Evolutionary conservation across 2,888 invertebrate species (phyloP), one percentile per base, ranked within the genome.

Genomic region (Leptogaster cylindrica): DNA sequence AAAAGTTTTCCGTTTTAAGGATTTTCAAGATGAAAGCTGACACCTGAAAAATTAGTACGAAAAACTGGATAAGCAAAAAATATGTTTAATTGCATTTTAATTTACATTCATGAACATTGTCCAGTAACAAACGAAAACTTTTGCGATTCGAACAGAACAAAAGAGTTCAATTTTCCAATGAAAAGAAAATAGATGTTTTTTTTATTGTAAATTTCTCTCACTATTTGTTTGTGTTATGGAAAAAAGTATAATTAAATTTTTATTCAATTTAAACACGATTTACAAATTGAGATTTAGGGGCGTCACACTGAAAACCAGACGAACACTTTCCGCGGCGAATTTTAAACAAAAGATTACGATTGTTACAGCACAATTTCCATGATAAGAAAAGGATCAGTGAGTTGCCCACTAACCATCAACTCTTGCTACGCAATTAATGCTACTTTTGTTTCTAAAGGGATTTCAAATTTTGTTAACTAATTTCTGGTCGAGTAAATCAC

Each of bases 401-500:
- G n/a, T n/a, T 10, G 10, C 8, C 14, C 36, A 55, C 36, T 55
- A 36, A 55, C 55, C 55, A 55, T 6, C 36, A n/a, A n/a, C n/a
- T n/a, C n/a, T n/a, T 36, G n/a, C n/a, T 55, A 36, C n/a, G 39
- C 12, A n/a, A 50, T 4, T 7, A 14, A 23, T 46, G 23, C 55
- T 55, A 36, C 36, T 36, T 31, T 3, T 23, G 8, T 7, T 36
- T 10, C 14, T 44, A 46, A 16, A 5, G 1, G 5, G 10, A 46
- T n/a, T 23, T n/a, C n/a, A 23, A 20, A 8, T 1, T 36, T 23
- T 23, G 14, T 55, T 2, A 36, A 36, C 33, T 23, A 20, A 12
- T 7, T 10, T 36, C 18, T 36, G 31, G 20, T 55, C 39, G 36
- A 23, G 55, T 55, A 55, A 55, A 55, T 14, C 55, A 55, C 55